Base-by-base conservation (phyloP, 2,888 invertebrate genomes). In the Lithosia quadra region DNA sequence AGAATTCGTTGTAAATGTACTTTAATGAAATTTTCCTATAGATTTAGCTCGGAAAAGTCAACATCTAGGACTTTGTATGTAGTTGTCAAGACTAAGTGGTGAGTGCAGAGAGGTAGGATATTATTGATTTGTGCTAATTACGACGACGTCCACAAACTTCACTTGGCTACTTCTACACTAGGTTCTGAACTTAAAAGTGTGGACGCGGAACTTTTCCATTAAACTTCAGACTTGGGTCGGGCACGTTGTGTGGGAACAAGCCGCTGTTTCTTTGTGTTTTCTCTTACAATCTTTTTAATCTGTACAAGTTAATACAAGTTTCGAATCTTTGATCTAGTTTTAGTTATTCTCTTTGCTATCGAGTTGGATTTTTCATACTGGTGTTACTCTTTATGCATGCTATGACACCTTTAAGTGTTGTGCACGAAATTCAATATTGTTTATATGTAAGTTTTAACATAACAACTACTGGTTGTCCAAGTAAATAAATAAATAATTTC, bases 171-270 rank as follows among this genome's bases (percentile, higher is more conserved):
- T n/a, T 49, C n/a, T 39, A 11, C 24, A 49, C 24, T 34, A 10
- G 59, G 24, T 49, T 10, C 11, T 10, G 28, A 58, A 58, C 36
- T 65, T n/a, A 18, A 18, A 18, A 59, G 33, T 59, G 59, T 34
- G 24, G 33, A 18, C 18, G 18, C 62, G 13, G 10, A 62, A 43
- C n/a, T 62, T 62, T 28, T 33, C 62, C 28, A 62, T 62, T 62
- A 49, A 62, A 62, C 49, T 62, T 49, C 49, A 33, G 10, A 24
- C 49, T 49, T 11, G 28, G n/a, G n/a, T 36, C 13, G 28, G 11
- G 28, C 11, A 28, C 43, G 43, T 62, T 49, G 49, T n/a, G 11
- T 43, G 28, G 8, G 49, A 49, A 62, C 62, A 28, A 49, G 18
- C 8, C n/a, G 28, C 61, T 28, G 43, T 49, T 28, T 62, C 43